Evolutionary conservation across 2,888 invertebrate genomes (phyloP), one percentile per base, ranked within the genome.

Genomic region (Anthrax anthrax): DNA sequence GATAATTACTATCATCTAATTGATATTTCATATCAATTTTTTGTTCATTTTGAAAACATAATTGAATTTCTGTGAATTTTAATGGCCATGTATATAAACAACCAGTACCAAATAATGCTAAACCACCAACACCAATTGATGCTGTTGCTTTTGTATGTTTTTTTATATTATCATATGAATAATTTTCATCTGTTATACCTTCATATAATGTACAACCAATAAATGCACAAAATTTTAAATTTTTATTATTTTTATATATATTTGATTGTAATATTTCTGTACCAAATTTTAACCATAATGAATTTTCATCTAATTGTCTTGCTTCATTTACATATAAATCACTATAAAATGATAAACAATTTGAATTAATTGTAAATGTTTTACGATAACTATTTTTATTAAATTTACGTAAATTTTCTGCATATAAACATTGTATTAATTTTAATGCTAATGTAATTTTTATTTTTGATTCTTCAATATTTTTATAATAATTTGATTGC

Each of bases 1-100:
- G 77, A 65, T 89, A 90, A 57, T 87, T 87, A 65, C 92, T 92
- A 60, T 94, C 92, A 67, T 95, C 92, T 77, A 94, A 84, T 58
- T 86, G 77, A 51, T 76, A 68, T 27, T 70, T 71, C 40, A 77
- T 73, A 65, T 92, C 85, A 19, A 95, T 77, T 49, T 74, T 71
- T 23, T 77, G 74, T 6, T 41, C 74, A 57, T 55, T 59, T 29
- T 51, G 49, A 47, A 69, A 65, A 39, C 59, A 60, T 14, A 73
- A 61, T 17, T 81, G 62, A 27, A 92, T 75, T 55, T 89, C 79
- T 8, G 76, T 71, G 49, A 88, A 70, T 40, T 64, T 67, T 27
- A 75, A 74, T 2, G 95, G 89, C 94, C 94, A 95, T 3, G 90
- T 85, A 63, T 90, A 87, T 43, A 95, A 74, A 60, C 86, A 90